Base-by-base conservation (phyloP, 2,797 vertebrate species). In the Malacoctenus gilli region DNA sequence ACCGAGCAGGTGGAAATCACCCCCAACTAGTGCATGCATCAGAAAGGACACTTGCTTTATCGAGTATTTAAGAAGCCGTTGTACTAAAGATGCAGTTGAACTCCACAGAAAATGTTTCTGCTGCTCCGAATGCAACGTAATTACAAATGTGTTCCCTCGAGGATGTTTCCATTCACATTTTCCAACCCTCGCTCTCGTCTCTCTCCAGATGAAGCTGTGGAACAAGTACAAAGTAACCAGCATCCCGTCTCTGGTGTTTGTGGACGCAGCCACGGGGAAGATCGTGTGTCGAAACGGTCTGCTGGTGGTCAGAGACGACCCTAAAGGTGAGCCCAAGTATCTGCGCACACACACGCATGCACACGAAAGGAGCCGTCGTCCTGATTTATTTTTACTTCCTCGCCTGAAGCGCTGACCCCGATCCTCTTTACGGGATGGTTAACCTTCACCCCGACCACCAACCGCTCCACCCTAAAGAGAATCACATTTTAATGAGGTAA, bases 221-320 rank as follows among this genome's bases (percentile, higher is more conserved):
- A 98, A 98, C 91, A 99, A 96, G 82, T 99, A 97, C 86, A 95
- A 97, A 81, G 95, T 99, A 65, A 98, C 97, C 88, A 98, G 96
- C 83, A 95, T 99, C 86, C 97, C 97, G 23, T 98, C 96, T 8
- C 91, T 99, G 84, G 95, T 99, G 89, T 98, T 99, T 88, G 93
- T 99, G 75, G 96, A 99, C 4, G 94, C 94, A 25, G 74, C 89
- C 58, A 94, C 92, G 0, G 96, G 95, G 81, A 97, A 96, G 85
- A 92, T 96, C 34, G 94, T 99, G 71, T 98, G 96, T 91, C 93
- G 95, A 73, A 99, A 99, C 0, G 96, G 97, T 43, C 92, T 99
- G 35, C 87, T 98, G 72, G 95, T 98, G 72, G 96, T 99, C 82
- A 90, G 93, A 38, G 97, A 99, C 71, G 97, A 99, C 85, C 97